Evolutionary conservation across 2,113 vertebrate genomes (phyloP), one percentile per base, ranked within the genome.

Genomic region (Xiphophorus couchianus): DNA sequence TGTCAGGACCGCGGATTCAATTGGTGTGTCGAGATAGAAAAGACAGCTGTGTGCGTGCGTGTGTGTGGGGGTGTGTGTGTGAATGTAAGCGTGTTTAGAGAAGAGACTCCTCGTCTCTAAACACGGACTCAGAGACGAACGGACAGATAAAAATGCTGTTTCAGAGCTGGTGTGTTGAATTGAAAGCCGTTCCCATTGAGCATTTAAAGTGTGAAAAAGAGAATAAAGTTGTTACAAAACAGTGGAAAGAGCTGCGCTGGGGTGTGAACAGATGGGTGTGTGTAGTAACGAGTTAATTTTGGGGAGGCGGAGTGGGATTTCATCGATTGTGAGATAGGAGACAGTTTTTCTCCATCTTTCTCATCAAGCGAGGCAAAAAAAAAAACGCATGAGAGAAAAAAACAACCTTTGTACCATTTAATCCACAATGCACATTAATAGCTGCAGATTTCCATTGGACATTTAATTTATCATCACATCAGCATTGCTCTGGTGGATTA

Each of bases 1-100:
- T 81, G 84, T 89, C 84, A 90, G 70, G 85, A 87, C 86, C 78
- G 63, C 71, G 73, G 83, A 91, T 92, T 90, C 74, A 91, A 91
- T 92, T 92, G 91, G 83, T 85, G 79, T 78, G 82, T 76, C 14
- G 37, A 76, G 78, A 88, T 63, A 72, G 25, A 11, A 76, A 73
- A 66, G 77, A 63, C 71, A 19, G 39, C 9, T n/a, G 42, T 14
- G 67, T 14, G 35, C 10, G 28, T 39, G 66, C 33, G 15, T 58
- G 27, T 33, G 31, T 33, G 31, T 1, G 33, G 30, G 27, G n/a
- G n/a, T 10, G 31, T 39, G 66, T 39, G 15, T 58, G 22, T 33
- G 25, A 15, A 4, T 42, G 14, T 5, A 15, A 39, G 39, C 2
- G 35, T 37, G 35, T 37, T 37, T 37, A 37, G 13, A 73, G 35